Base-by-base conservation (phyloP, 23 tunicate genomes). In the Corella eumyota region DNA sequence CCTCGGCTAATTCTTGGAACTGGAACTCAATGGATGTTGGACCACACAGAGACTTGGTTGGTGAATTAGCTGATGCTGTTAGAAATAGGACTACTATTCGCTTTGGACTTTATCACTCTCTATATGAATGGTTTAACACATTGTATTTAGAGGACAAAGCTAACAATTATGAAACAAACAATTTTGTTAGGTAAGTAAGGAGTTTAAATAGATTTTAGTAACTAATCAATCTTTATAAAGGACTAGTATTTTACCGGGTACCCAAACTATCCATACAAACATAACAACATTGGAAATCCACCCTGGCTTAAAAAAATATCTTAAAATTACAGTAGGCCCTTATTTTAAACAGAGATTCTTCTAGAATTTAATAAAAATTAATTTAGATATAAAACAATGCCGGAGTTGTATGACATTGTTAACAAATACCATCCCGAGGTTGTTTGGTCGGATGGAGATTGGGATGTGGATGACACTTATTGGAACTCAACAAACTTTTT, bases 351-450 rank as follows among this genome's bases (percentile, higher is more conserved):
- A n/a, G n/a, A n/a, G n/a, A n/a, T n/a, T n/a, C n/a, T n/a, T n/a
- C n/a, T n/a, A n/a, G n/a, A n/a, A n/a, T n/a, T n/a, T n/a, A n/a
- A n/a, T n/a, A n/a, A n/a, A n/a, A n/a, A n/a, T n/a, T n/a, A n/a
- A n/a, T n/a, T 55, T 35, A 69, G 54, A 11, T 2, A 28, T 21
- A 79, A 79, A 56, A 79, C 88, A 6, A 73, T 73, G 88, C 96
- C 96, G 6, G 87, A 79, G 32, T 56, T 88, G 49, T 78, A 78
- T 57, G 96, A 88, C 61, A 77, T 88, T 50, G 88, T 88, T 30
- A 72, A 62, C 66, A 66, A 60, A 29, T 88, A 88, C 56, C 67
- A 73, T 49, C 96, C 96, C 4, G 96, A 88, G 6, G 73, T 88
- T 38, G 62, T 88, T 22, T 88, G 96, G 96, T 88, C 88, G 6